A percentile compares a stretch with the other conserved stretches of the same genome.
These are phyloP conservation scores for Cardiocondyla obscurior DNA, from an alignment of 1,140 invertebrate species.

Conservation along the genomic window DNA sequence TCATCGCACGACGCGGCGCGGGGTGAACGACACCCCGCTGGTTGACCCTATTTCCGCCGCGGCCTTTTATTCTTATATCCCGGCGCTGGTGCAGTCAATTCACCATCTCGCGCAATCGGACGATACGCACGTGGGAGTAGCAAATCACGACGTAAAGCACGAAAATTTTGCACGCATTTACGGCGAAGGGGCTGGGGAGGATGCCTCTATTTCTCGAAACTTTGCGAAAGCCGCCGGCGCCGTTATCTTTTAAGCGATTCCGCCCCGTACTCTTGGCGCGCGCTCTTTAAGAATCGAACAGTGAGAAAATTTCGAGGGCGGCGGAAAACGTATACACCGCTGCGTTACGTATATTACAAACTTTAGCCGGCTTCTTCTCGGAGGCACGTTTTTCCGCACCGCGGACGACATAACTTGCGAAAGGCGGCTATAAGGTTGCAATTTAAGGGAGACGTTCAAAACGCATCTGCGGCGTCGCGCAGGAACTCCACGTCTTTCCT, in stretches of 20 bases:
- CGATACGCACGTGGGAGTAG: background rate
- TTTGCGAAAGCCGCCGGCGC: background rate
- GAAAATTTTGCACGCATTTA: background rate
- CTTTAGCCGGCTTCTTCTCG: background rate
- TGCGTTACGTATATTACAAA: constrained; percentile 7
- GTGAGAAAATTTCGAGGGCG: background rate
- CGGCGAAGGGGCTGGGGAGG: background rate
- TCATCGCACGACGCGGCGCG: background rate
- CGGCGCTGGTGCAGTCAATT: constrained; percentile 17
- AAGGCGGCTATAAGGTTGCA: background rate
- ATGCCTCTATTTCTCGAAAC: background rate
- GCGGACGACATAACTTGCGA: constrained; percentile 10
- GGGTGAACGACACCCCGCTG: constrained; percentile 46
- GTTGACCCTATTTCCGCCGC: constrained; percentile 46
- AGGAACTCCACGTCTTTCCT: background rate
- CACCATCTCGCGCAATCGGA: background rate
- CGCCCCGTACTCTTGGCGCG: too few relatives aligned
- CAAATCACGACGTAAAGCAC: background rate
- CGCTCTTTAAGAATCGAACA: background rate
- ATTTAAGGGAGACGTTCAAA: constrained; percentile 11
- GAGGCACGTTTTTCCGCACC: constrained; percentile 12
- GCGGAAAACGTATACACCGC: background rate
- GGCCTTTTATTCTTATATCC: constrained; percentile 29
- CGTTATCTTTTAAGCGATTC: background rate
- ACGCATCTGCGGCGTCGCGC: background rate